These are phyloP conservation scores for Arizona elegans DNA, from an alignment of 2,113 vertebrate genomes.

Conservation along the genomic window DNA sequence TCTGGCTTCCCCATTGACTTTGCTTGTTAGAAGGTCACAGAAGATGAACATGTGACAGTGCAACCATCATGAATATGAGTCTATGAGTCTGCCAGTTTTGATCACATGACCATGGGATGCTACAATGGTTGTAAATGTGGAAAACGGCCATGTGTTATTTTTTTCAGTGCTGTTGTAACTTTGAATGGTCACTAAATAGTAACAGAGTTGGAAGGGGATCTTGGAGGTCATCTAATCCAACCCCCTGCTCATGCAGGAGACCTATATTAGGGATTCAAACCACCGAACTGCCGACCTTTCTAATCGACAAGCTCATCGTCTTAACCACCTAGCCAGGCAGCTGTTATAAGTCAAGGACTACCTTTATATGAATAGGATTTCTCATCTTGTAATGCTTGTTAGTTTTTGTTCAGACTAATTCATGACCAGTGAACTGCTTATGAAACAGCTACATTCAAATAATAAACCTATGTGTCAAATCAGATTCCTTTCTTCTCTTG, in stretches of 20 bases:
- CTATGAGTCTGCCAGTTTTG: neutral
- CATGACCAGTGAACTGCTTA: neutral
- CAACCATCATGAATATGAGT: neutral
- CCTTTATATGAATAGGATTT: neutral
- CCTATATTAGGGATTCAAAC: too few relatives aligned
- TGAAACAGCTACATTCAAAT: neutral
- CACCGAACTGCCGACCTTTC: too few relatives aligned
- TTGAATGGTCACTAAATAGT: neutral
- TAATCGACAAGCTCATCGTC: too few relatives aligned
- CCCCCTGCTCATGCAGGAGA: too few relatives aligned
- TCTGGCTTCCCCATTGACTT: neutral
- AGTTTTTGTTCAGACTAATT: constrained; percentile 4
- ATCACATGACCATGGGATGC: neutral
- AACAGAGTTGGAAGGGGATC: too few relatives aligned
- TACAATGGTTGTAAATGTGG: neutral
- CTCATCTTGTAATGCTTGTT: neutral
- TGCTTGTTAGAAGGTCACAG: neutral
- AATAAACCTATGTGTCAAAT: neutral
- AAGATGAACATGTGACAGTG: neutral
- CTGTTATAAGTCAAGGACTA: neutral
- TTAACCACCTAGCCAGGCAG: neutral
- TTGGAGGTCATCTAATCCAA: too few relatives aligned
- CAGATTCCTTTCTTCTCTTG: neutral
- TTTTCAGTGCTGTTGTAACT: neutral
- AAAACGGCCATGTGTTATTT: neutral